These are phyloP conservation scores for Noctua fimbriata DNA, from an alignment of 2,888 invertebrate genomes.

Conservation along the genomic window DNA sequence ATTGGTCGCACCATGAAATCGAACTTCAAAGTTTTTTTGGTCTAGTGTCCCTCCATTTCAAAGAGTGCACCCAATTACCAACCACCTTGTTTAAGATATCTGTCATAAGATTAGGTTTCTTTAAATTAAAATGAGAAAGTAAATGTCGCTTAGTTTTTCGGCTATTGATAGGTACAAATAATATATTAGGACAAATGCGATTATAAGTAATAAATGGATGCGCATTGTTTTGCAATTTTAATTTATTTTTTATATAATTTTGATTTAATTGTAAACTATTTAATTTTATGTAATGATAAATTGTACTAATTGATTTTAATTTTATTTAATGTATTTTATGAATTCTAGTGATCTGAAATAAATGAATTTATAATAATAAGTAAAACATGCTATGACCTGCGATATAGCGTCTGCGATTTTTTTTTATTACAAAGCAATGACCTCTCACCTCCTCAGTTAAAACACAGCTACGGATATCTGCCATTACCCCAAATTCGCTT, in stretches of 20 bases:
- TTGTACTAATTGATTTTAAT: no score
- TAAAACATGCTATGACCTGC: neutral
- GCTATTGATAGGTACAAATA: neutral
- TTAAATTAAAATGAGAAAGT: neutral
- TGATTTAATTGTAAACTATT: no score
- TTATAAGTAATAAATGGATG: no score
- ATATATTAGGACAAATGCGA: neutral
- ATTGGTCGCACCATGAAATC: neutral
- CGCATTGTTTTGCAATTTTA: no score
- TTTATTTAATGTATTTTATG: no score
- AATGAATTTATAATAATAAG: no score
- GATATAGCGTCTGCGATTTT: neutral
- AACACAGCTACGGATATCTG: constrained; percentile 24
- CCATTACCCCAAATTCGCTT: constrained; percentile 13
- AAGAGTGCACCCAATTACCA: neutral
- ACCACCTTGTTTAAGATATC: neutral
- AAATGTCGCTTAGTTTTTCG: neutral
- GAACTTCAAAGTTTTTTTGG: neutral
- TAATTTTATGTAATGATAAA: no score
- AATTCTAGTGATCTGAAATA: no score
- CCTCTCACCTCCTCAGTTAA: neutral
- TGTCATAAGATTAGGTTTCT: neutral
- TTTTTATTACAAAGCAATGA: constrained; percentile 3
- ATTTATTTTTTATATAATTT: no score
- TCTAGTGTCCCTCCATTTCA: neutral